Evolutionary conservation across 2,888 invertebrate species (phyloP), one percentile per base, ranked within the genome.

Genomic region (Spodoptera littoralis): DNA sequence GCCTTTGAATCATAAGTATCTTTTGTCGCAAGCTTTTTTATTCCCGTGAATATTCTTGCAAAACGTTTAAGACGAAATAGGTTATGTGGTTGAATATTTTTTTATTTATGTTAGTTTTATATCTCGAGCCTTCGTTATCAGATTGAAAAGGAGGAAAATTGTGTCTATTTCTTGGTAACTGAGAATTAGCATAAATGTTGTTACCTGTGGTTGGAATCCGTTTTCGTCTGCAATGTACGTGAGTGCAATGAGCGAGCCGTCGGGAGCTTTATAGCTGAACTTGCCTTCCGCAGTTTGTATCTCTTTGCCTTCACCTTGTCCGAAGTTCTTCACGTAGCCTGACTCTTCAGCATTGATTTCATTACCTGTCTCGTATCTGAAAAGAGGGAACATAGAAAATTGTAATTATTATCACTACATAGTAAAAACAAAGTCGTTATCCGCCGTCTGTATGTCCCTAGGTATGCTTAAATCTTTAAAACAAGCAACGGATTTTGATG

Each of bases 191-290:
- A 60, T 71, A 61, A 48, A 54, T 48, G 24, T 64, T 54, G 54
- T 75, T 75, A 94, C 95, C 90, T 95, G 95, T 11, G 96, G 96
- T 79, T 96, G 96, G 88, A 96, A 96, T 48, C 96, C 96, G 71
- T 96, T 96, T 80, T 96, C 96, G 76, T 96, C 96, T n/a, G 96
- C 96, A 43, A 96, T 95, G 82, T 96, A 97, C 11, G 95, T 93
- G 12, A 96, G 91, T 0, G 95, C 85, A 70, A 96, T 96, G 12
- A 96, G 93, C 4, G 95, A 93, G 44, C 96, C 96, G 72, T 97
- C 96, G 2, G 96, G 96, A 0, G 96, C 95, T 42, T 96, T 96
- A 88, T 96, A 97, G 73, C 96, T 96, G 81, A 95, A 96, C 77
- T 96, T 96, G 49, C 96, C 96, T 70, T 95, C 92, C 0, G 95